phyloP scores from a whole-genome alignment of 2,113 vertebrate genomes.

The Istiophorus platypterus region DNA sequence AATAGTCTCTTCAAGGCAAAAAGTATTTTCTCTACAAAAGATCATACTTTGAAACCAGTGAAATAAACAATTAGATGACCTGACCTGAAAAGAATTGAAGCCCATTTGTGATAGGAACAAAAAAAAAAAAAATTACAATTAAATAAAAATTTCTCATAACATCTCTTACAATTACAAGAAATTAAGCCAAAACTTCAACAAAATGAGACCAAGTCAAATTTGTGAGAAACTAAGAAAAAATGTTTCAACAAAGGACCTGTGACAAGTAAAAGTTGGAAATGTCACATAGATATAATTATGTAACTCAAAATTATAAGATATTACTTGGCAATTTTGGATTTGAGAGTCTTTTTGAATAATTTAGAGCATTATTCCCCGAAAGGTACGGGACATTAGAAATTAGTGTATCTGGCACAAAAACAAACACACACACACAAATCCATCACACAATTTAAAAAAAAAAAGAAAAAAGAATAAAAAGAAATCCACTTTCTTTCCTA shows the following conservation, averaged over 20 bases:
- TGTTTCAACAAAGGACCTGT: neutral
- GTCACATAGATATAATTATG: neutral
- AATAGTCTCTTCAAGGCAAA: conserved; percentile 22
- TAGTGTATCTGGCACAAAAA: conserved; percentile 12
- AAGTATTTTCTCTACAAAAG: neutral
- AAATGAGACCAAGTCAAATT: too few relatives aligned
- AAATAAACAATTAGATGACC: neutral
- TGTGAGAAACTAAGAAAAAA: neutral
- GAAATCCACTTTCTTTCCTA: neutral
- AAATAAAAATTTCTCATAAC: neutral
- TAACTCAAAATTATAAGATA: neutral
- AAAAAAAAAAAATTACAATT: neutral
- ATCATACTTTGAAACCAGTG: conserved; percentile 6
- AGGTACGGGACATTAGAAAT: neutral
- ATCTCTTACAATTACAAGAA: neutral
- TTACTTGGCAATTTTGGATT: neutral
- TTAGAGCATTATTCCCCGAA: neutral
- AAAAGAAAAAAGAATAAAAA: too few relatives aligned
- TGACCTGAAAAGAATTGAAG: neutral
- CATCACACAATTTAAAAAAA: too few relatives aligned
- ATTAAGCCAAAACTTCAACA: neutral
- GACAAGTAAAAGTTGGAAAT: neutral
- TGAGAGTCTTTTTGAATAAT: neutral
- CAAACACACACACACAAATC: neutral
- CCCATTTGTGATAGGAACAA: neutral